Evolutionary conservation across 2,113 vertebrate genomes (phyloP), one percentile per base, ranked within the genome.

Genomic region (Carassius carassius): DNA sequence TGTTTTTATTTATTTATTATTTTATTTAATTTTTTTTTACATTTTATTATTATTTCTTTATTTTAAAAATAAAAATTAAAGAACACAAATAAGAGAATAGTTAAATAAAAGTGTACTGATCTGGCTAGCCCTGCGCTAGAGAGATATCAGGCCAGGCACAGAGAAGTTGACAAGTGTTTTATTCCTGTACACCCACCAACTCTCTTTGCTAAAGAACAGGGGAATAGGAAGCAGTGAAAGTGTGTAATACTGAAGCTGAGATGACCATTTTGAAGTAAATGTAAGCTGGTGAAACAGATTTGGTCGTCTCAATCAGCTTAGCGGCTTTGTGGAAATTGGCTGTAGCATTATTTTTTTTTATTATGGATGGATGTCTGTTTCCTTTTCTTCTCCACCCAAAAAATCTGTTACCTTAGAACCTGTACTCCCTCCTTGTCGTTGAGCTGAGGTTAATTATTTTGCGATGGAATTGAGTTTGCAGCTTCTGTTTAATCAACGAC

Each of bases 261-360:
- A 95, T 95, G 94, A 92, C 93, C 93, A 94, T 95, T 95, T 94
- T 94, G 94, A 94, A 94, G 93, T 92, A 69, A 94, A 94, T 94
- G 92, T 95, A 94, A 95, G 94, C 94, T 93, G 93, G 93, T 94
- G 93, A 93, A 94, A 93, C 94, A 94, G 93, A 94, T 94, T 95
- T 93, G 93, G 93, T 92, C 91, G 89, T 93, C 93, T 94, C 94
- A 95, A 95, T 95, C 94, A 94, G 94, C 94, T 95, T 95, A 95
- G 93, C 91, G 91, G 94, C 93, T 94, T 93, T 95, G 94, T 95
- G 91, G 92, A 94, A 94, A 95, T 94, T 94, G 94, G 93, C 93
- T 94, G 92, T 90, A 87, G 92, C 89, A 81, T 93, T 88, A 92
- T 78, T 41, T 41, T 90, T 49, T 93, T 93, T 92, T 91, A 86